Evolutionary conservation across 2,113 vertebrate species (phyloP).

Genomic region (Halichoeres trimaculatus): DNA sequence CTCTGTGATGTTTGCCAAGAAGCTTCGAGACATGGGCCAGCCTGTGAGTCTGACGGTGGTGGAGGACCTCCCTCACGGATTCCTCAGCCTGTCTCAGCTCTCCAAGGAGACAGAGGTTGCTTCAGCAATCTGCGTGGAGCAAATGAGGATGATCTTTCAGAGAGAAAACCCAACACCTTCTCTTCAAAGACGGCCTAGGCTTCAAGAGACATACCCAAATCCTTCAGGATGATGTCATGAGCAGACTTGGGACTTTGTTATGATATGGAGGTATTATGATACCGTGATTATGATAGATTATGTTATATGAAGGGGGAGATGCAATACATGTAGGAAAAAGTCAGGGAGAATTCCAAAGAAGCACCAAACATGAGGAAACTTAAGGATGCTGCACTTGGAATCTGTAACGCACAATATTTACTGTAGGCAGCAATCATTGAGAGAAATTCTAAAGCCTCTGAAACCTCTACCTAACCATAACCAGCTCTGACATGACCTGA

Average conservation of each 20-base stretch:
- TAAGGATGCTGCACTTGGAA: conserved; percentile 36
- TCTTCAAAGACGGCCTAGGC: conserved; percentile 22
- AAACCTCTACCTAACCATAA: not conserved
- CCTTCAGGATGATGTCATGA: not conserved
- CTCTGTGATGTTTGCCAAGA: conserved; percentile 91
- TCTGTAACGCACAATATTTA: not conserved
- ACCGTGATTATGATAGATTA: not conserved
- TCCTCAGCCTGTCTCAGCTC: conserved; percentile 87
- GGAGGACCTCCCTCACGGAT: conserved; percentile 91
- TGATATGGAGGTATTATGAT: too few relatives aligned
- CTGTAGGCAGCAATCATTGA: not conserved
- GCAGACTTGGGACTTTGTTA: not conserved
- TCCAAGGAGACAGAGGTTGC: conserved; percentile 87
- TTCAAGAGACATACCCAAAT: conserved; percentile 8
- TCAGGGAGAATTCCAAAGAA: not conserved
- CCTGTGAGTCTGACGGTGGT: conserved; percentile 86
- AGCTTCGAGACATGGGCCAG: conserved; percentile 83
- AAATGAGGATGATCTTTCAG: conserved; percentile 84
- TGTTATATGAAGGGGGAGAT: not conserved
- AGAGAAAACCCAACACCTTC: not conserved
- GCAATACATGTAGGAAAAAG: conserved; percentile 2
- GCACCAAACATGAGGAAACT: not conserved
- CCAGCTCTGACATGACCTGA: not conserved
- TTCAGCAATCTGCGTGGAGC: conserved; percentile 76
- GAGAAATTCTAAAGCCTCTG: not conserved